A percentile compares a stretch with the other conserved stretches of the same genome.
Evolutionary conservation across 1,140 invertebrate genomes (phyloP).

Genomic region (Caenorhabditis inopinata): DNA sequence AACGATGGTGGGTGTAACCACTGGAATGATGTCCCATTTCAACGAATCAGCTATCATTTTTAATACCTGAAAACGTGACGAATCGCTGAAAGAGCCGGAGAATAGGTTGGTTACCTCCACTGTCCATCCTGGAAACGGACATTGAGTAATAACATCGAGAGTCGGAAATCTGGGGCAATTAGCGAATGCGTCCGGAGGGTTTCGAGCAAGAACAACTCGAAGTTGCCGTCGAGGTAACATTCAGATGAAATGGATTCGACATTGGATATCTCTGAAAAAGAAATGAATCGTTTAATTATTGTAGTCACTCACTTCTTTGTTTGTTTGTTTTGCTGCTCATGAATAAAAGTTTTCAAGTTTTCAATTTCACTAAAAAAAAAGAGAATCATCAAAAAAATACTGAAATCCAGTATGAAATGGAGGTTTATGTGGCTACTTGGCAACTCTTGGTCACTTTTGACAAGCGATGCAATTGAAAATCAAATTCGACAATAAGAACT

Average conservation of each 20-base stretch:
- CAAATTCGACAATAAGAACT: too few species aligned
- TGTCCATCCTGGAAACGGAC: slow-evolving; percentile 42
- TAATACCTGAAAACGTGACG: slow-evolving; percentile 12
- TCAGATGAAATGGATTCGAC: background rate
- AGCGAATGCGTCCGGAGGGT: slow-evolving; percentile 39
- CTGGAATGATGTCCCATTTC: slow-evolving; percentile 11
- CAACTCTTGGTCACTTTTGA: too few species aligned
- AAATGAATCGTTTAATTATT: too few species aligned
- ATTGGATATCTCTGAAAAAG: background rate
- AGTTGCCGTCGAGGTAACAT: slow-evolving; percentile 7
- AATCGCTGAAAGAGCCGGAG: too few species aligned
- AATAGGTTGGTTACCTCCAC: background rate
- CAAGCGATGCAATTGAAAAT: too few species aligned
- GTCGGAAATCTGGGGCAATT: slow-evolving; percentile 36
- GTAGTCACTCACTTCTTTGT: too few species aligned
- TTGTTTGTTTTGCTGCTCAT: too few species aligned
- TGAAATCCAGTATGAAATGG: too few species aligned
- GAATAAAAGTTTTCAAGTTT: too few species aligned
- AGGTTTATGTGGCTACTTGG: too few species aligned
- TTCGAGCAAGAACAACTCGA: slow-evolving; percentile 37
- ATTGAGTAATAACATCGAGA: background rate
- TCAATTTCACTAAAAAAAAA: too few species aligned
- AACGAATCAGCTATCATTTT: slow-evolving; percentile 24
- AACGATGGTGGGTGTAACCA: slow-evolving; percentile 26
- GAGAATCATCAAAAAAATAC: too few species aligned